These are phyloP conservation scores for Danio aesculapii DNA, from an alignment of 2,797 vertebrate species.

Conservation along the genomic window DNA sequence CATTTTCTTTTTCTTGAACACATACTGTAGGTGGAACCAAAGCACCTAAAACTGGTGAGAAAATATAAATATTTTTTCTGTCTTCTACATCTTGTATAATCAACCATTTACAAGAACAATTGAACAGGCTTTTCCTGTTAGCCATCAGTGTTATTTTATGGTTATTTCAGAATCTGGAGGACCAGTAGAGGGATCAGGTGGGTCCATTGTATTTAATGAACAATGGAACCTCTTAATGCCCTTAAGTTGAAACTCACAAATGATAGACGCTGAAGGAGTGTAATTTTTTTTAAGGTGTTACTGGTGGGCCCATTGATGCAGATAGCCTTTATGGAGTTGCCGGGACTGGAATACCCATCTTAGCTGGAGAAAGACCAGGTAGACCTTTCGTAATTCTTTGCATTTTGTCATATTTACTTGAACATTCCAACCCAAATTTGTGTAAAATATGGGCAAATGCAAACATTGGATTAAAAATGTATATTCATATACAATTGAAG, in stretches of 20 bases:
- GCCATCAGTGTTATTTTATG: slow-evolving; percentile 43
- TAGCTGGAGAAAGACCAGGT: slow-evolving; percentile 75
- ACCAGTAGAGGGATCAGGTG: slow-evolving; percentile 78
- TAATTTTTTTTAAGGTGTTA: slow-evolving; percentile 65
- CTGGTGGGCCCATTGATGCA: slow-evolving; percentile 66
- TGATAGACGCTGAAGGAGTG: not conserved
- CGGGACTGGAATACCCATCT: slow-evolving; percentile 78
- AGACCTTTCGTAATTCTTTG: slow-evolving; percentile 16
- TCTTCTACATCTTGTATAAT: not conserved
- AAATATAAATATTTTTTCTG: not conserved
- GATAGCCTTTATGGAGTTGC: slow-evolving; percentile 60
- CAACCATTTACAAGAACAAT: not conserved
- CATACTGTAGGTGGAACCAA: slow-evolving; percentile 57
- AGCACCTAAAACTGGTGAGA: slow-evolving; percentile 53
- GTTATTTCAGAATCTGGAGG: slow-evolving; percentile 67
- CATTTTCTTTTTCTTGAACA: slow-evolving; percentile 33
- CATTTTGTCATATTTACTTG: not conserved
- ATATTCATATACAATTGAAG: too few species aligned
- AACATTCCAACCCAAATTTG: too few species aligned
- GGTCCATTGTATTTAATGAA: slow-evolving; percentile 55
- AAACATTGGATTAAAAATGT: too few species aligned
- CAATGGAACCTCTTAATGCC: slow-evolving; percentile 1
- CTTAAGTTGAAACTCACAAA: not conserved
- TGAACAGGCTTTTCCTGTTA: slow-evolving; percentile 16
- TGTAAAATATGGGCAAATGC: too few species aligned